phyloP scores from a whole-genome alignment of 92 coral and sea anemone genomes.

The Pocillopora grandis region DNA sequence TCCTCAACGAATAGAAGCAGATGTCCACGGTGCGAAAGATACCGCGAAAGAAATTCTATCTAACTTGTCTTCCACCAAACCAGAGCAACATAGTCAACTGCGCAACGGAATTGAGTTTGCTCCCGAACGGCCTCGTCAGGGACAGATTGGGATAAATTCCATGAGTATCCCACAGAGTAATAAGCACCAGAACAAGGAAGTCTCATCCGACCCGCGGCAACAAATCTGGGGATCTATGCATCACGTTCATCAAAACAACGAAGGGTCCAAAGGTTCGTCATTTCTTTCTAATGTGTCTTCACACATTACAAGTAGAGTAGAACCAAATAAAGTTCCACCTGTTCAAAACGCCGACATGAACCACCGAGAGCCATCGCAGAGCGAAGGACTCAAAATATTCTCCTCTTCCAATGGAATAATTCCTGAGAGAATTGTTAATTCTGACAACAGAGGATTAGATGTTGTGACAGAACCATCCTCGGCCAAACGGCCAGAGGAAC shows the following conservation, averaged over 20 bases:
- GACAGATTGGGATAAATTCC: neutral
- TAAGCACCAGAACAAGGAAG: neutral
- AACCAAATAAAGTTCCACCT: neutral
- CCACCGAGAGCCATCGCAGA: conserved; percentile 2
- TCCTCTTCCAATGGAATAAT: conserved; percentile 19
- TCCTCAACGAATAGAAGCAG: neutral
- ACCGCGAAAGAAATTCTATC: neutral
- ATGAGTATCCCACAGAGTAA: neutral
- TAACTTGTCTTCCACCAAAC: neutral
- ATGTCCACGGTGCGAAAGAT: neutral
- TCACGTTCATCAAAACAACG: neutral
- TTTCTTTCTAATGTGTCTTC: neutral
- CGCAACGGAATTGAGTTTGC: neutral
- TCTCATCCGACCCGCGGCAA: neutral
- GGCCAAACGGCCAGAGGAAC: conserved; percentile 21
- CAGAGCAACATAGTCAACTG: conserved; percentile 8
- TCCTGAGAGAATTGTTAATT: conserved; percentile 11
- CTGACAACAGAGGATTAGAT: neutral
- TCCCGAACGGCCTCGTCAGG: conserved; percentile 9
- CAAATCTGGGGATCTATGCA: conserved; percentile 14
- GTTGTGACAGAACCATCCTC: neutral
- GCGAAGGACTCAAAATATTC: conserved; percentile 6
- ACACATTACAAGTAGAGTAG: neutral
- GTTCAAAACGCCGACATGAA: neutral
- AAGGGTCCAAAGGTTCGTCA: neutral